phyloP scores from a whole-genome alignment of 2,888 invertebrate species.

The Dolichopus griseipennis region DNA sequence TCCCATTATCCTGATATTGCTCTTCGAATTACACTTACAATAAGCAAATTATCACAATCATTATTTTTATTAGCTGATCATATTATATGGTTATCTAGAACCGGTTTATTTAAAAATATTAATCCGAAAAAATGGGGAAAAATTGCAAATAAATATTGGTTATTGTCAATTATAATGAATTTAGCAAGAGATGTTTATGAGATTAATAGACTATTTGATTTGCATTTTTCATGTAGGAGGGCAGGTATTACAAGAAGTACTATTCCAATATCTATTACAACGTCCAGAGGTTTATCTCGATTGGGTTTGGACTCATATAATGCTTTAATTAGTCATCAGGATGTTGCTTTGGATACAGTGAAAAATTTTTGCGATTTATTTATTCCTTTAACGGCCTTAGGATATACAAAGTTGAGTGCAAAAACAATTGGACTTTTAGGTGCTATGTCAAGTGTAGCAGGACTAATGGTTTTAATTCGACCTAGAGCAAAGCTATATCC shows the following conservation, averaged over 20 bases:
- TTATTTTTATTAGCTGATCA: constrained; percentile 78
- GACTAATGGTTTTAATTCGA: constrained; percentile 64
- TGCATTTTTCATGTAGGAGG: constrained; percentile 44
- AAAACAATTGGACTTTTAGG: constrained; percentile 71
- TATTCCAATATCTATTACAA: constrained; percentile 29
- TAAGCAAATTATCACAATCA: constrained; percentile 71
- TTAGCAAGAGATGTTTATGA: constrained; percentile 78
- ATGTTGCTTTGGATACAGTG: constrained; percentile 69
- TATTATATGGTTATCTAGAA: constrained; percentile 72
- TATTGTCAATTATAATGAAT: constrained; percentile 71
- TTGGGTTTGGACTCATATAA: constrained; percentile 32
- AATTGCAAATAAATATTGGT: constrained; percentile 73
- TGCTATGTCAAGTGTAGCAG: constrained; percentile 70
- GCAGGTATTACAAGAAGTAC: constrained; percentile 32
- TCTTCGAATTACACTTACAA: constrained; percentile 60
- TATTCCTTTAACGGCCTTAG: constrained; percentile 74
- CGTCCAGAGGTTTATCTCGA: constrained; percentile 29
- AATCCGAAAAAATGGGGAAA: constrained; percentile 68
- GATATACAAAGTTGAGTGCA: constrained; percentile 67
- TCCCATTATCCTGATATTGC: constrained; percentile 64
- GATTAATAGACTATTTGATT: constrained; percentile 55
- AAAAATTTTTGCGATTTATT: constrained; percentile 83
- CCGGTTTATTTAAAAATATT: constrained; percentile 55
- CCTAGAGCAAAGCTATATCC: constrained; percentile 70
- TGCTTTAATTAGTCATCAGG: constrained; percentile 45